phyloP scores from a whole-genome alignment of 2,113 vertebrate genomes.

The Mus spicilegus region DNA sequence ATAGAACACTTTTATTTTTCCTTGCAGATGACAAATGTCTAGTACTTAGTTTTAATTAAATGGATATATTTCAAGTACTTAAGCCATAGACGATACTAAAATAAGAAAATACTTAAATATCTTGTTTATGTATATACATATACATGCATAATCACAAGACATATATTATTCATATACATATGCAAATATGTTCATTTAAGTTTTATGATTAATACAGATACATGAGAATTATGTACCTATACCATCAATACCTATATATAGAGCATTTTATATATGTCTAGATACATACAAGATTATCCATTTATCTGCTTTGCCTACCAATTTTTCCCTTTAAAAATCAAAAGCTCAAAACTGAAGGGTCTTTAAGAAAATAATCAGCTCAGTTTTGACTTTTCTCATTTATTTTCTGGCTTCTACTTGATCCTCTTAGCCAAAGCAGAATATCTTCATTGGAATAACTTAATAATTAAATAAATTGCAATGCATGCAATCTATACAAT shows the following conservation, averaged over 20 bases:
- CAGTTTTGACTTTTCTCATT: constrained; percentile 24
- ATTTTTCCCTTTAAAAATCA: neutral
- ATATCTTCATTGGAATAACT: constrained; percentile 78
- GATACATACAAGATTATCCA: neutral
- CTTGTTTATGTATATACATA: neutral
- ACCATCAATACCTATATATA: neutral
- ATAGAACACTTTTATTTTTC: neutral
- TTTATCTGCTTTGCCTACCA: neutral
- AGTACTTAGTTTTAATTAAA: constrained; percentile 29
- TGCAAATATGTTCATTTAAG: neutral
- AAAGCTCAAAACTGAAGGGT: neutral
- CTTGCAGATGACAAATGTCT: neutral
- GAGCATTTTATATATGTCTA: neutral
- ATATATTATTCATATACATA: neutral
- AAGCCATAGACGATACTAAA: constrained; percentile 18
- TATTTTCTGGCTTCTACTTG: constrained; percentile 45
- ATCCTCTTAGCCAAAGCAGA: constrained; percentile 71
- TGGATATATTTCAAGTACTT: constrained; percentile 50
- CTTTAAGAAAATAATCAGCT: constrained; percentile 66
- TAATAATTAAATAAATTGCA: constrained; percentile 86
- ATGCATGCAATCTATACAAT: constrained; percentile 82
- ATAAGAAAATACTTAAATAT: neutral
- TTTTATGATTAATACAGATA: neutral
- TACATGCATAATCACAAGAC: neutral
- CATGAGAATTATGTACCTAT: neutral